A percentile compares a stretch with the other conserved stretches of the same genome.
Conservation (phyloP, 2,888 invertebrate genomes). For the Adela reaumurella region DNA sequence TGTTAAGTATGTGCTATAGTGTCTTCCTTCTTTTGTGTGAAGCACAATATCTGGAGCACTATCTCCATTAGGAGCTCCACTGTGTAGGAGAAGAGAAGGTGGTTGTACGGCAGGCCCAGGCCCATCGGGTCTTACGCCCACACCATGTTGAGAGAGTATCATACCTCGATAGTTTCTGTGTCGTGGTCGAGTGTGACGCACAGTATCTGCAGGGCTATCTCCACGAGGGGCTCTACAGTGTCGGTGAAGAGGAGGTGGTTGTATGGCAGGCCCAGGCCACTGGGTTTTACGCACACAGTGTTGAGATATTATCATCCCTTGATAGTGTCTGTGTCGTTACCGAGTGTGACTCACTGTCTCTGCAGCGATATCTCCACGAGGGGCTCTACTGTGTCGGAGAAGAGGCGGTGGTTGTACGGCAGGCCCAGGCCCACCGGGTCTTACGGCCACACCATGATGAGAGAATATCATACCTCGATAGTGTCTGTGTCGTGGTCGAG, state of each 20-base stretch:
- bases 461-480: constrained; percentile 50
- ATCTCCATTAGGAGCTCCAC: constrained; percentile 91
- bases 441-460: constrained; percentile 70
- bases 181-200: constrained; percentile 97
- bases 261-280: constrained; percentile 95
- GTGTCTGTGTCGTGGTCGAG: constrained; percentile 87
- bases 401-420: constrained; percentile 96
- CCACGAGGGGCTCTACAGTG: constrained; percentile 89
- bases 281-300: constrained; percentile 96
- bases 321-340: too few relatives aligned
- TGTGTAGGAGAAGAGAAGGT: constrained; percentile 89
- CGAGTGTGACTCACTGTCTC: constrained; percentile 22
- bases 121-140: constrained; percentile 99
- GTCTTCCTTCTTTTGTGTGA: too few relatives aligned
- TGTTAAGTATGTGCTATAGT: too few relatives aligned
- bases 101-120: constrained; percentile 96
- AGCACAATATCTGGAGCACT: too few relatives aligned
- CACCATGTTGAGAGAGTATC: constrained; percentile 18
- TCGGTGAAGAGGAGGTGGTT: constrained; percentile 96
- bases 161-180: constrained; percentile 65
- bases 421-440: constrained; percentile 97
- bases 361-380: constrained; percentile 91
- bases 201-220: constrained; percentile 84
- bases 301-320: constrained; percentile 66
- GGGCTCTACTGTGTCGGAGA: constrained; percentile 89